Percentiles rank a stretch among this genome's conserved stretches.
These are phyloP conservation scores for Cryptops parisi DNA, from an alignment of 2,888 invertebrate species.

Conservation along the genomic window DNA sequence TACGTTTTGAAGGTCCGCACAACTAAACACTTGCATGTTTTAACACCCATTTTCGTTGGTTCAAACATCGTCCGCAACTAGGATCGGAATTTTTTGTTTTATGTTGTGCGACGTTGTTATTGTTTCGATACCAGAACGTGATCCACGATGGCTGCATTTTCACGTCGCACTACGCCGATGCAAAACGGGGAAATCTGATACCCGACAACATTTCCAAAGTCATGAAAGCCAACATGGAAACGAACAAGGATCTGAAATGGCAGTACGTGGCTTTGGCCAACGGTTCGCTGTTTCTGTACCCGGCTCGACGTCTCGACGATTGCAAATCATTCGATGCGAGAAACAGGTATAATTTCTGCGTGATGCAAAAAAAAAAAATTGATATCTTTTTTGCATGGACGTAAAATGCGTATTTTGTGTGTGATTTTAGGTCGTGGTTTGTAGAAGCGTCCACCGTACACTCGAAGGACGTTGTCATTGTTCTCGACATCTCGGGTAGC, in stretches of 20 bases:
- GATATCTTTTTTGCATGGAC: no score
- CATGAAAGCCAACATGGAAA: slow-evolving; percentile 1
- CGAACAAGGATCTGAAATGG: not conserved
- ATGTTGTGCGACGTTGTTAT: not conserved
- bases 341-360: slow-evolving; percentile 1
- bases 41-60: no score
- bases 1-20: no score
- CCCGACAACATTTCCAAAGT: not conserved
- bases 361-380: not conserved
- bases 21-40: no score
- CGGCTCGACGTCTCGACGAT: not conserved
- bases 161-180: not conserved
- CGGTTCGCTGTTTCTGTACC: slow-evolving; percentile 4
- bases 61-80: no score
- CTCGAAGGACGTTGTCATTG: slow-evolving; percentile 6
- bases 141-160: not conserved
- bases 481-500: slow-evolving; percentile 3
- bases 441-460: slow-evolving; percentile 3
- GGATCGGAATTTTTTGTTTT: no score
- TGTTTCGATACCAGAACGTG: not conserved
- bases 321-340: slow-evolving; percentile 3
- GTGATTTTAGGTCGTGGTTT: slow-evolving; percentile 1
- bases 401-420: not conserved
- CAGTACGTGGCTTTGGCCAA: not conserved
- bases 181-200: not conserved